Percentiles rank a stretch among this genome's conserved stretches.
These are phyloP conservation scores for Acipenser transmontanus DNA, from an alignment of 2,797 vertebrate genomes.

Conservation along the genomic window DNA sequence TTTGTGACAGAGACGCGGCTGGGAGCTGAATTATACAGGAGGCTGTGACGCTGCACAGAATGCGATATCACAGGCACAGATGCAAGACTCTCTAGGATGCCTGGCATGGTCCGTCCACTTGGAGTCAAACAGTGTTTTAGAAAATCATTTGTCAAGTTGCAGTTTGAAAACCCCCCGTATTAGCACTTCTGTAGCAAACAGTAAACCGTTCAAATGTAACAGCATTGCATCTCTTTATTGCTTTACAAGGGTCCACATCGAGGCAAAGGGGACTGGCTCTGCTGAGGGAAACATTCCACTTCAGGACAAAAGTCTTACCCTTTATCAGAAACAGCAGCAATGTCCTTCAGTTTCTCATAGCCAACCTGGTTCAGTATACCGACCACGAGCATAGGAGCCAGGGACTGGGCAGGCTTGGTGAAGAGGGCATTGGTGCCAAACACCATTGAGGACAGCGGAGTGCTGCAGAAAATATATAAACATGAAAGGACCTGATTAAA, in stretches of 20 bases:
- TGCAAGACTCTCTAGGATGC: no score
- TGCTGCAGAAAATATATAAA: constrained; percentile 43
- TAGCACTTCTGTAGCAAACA: neutral
- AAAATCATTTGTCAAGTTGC: no score
- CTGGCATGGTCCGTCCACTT: no score
- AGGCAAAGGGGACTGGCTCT: neutral
- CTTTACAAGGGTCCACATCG: neutral
- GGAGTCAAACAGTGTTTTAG: no score
- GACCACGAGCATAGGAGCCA: constrained; percentile 81
- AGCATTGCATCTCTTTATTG: neutral
- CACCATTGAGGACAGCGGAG: constrained; percentile 81
- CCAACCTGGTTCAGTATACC: constrained; percentile 73
- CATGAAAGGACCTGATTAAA: constrained; percentile 16
- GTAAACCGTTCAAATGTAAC: neutral
- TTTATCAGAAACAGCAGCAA: constrained; percentile 31
- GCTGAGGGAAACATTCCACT: neutral
- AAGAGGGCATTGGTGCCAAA: constrained; percentile 87
- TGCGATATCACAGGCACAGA: no score
- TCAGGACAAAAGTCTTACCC: constrained; percentile 47
- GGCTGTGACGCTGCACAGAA: no score
- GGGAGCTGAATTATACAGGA: no score
- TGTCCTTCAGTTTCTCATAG: constrained; percentile 65
- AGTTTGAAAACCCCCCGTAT: neutral
- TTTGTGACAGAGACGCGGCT: no score
- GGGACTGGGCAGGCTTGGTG: constrained; percentile 82